Evolutionary conservation across 2,113 vertebrate genomes (phyloP).

Genomic region (Macrotus californicus): DNA sequence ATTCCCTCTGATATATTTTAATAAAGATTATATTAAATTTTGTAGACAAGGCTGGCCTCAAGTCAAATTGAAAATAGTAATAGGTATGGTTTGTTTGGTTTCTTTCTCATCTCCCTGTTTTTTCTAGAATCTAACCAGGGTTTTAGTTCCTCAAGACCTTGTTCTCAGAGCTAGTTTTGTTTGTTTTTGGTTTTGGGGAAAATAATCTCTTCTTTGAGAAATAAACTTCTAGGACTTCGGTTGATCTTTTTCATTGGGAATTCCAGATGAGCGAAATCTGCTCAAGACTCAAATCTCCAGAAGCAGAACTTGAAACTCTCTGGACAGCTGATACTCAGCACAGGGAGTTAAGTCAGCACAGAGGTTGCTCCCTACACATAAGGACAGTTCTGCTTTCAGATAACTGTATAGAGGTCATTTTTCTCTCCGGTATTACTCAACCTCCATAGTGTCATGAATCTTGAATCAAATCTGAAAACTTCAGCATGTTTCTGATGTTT

Average conservation of each 20-base stretch:
- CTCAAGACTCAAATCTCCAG: neutral
- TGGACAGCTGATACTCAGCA: neutral
- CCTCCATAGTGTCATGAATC: neutral
- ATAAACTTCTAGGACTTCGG: neutral
- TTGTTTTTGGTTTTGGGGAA: neutral
- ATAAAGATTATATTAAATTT: neutral
- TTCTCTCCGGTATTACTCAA: neutral
- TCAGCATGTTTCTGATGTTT: neutral
- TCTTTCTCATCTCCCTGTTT: neutral
- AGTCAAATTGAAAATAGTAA: neutral
- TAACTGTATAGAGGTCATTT: neutral
- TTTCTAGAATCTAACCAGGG: neutral
- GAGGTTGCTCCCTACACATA: neutral
- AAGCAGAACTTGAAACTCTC: neutral
- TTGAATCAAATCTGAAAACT: neutral
- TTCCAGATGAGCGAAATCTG: neutral
- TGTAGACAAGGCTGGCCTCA: neutral
- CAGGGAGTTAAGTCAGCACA: neutral
- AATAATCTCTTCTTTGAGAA: neutral
- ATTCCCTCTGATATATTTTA: neutral
- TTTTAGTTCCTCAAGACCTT: neutral
- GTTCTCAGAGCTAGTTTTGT: neutral
- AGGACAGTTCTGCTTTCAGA: neutral
- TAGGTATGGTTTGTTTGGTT: neutral
- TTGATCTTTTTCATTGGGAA: neutral